Evolutionary conservation across 2,113 vertebrate genomes (phyloP).

Genomic region (Atlantisia rogersi): DNA sequence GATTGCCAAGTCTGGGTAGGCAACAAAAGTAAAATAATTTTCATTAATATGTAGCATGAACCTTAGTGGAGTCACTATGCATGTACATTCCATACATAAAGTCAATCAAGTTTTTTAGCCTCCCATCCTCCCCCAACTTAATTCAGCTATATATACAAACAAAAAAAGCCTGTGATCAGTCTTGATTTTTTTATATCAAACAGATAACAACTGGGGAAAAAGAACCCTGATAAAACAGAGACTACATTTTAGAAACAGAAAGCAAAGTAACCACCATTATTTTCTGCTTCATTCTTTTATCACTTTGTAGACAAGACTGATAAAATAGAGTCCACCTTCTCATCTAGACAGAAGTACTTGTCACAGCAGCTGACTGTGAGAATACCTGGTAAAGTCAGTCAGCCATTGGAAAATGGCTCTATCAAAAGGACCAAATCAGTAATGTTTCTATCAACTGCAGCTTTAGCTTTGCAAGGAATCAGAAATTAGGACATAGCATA

Average conservation of each 20-base stretch:
- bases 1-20: background rate
- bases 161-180: background rate
- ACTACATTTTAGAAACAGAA: background rate
- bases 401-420: background rate
- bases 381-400: background rate
- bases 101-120: background rate
- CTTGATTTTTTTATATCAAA: background rate
- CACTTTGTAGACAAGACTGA: background rate
- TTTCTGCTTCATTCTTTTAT: background rate
- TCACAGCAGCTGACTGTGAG: background rate
- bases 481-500: background rate
- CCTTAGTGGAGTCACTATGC: rapidly evolving
- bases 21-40: background rate
- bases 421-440: background rate
- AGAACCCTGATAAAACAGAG: background rate
- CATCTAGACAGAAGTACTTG: background rate
- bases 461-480: background rate
- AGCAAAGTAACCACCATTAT: background rate
- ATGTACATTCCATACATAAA: background rate
- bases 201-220: background rate
- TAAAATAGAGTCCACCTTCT: background rate
- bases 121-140: background rate
- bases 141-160: background rate
- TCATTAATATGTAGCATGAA: background rate
- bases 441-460: background rate